Percentiles rank a stretch among this genome's conserved stretches.
phyloP scores from a whole-genome alignment of 35 echinoderm and acorn worm genomes.

The Acanthaster planci region DNA sequence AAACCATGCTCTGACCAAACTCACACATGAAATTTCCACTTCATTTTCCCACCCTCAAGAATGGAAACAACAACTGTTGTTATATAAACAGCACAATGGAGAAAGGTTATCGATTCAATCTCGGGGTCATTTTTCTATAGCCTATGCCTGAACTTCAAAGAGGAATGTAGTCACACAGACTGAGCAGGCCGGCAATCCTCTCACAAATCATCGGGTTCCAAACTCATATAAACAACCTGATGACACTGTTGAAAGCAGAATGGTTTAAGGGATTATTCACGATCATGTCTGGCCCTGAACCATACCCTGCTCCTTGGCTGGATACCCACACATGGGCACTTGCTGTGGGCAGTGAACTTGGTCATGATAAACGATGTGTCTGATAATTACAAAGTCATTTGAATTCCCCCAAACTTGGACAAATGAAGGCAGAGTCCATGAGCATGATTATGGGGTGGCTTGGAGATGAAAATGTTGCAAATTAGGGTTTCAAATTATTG shows the following conservation, averaged over 20 bases:
- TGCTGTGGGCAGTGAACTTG: too few relatives aligned
- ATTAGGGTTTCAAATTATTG: too few relatives aligned
- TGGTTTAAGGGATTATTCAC: too few relatives aligned
- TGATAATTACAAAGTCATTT: too few relatives aligned
- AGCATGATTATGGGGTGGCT: too few relatives aligned
- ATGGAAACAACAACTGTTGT: background rate
- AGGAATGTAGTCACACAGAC: background rate
- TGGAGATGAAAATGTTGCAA: too few relatives aligned
- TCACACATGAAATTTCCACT: background rate
- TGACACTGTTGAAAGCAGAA: slow-evolving; percentile 5
- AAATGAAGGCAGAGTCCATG: too few relatives aligned
- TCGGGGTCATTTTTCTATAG: background rate
- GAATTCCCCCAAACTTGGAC: too few relatives aligned
- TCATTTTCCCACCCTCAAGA: background rate
- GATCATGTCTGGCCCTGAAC: too few relatives aligned
- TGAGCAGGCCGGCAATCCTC: background rate
- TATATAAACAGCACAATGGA: background rate
- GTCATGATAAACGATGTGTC: too few relatives aligned
- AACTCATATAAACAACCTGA: background rate
- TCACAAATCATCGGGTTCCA: background rate
- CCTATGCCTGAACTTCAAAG: background rate
- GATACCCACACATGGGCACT: too few relatives aligned
- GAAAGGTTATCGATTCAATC: background rate
- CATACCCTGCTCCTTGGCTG: too few relatives aligned
- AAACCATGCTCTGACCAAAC: background rate